Evolutionary conservation across 2,797 vertebrate genomes (phyloP).

Genomic region (Spea hammondii): DNA sequence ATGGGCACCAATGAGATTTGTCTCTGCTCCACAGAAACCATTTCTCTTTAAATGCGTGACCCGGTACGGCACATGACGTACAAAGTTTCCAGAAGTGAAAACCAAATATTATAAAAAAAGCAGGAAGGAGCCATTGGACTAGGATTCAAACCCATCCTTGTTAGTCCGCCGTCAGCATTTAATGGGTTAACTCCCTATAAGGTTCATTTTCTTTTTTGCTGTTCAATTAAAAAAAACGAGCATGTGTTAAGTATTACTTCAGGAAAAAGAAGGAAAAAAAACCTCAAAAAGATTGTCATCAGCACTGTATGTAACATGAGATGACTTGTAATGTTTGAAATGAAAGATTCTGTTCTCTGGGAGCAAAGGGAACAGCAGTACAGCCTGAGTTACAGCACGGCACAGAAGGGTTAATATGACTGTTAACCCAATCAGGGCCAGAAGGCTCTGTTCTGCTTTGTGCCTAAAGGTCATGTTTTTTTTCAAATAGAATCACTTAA

Average conservation of each 20-base stretch:
- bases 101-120: too few relatives aligned
- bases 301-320: slow-evolving; percentile 90
- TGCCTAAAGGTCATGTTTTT: neutral
- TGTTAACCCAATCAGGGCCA: slow-evolving; percentile 15
- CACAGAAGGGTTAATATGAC: slow-evolving; percentile 28
- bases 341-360: slow-evolving; percentile 17
- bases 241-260: slow-evolving; percentile 99
- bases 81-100: too few relatives aligned
- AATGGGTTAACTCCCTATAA: slow-evolving; percentile 49
- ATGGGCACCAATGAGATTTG: too few relatives aligned
- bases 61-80: too few relatives aligned
- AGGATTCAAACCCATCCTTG: too few relatives aligned
- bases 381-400: slow-evolving; percentile 7
- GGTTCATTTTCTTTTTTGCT: slow-evolving; percentile 76
- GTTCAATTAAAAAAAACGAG: slow-evolving; percentile 96
- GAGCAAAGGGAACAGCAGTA: slow-evolving; percentile 8
- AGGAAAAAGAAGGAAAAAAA: slow-evolving; percentile 54
- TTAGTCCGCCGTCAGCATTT: too few relatives aligned
- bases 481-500: too few relatives aligned
- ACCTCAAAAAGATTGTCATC: slow-evolving; percentile 83
- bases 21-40: too few relatives aligned
- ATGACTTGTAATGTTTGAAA: slow-evolving; percentile 57
- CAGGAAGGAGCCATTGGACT: too few relatives aligned
- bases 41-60: too few relatives aligned
- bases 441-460: neutral